Percentiles rank a stretch among this genome's conserved stretches.
Evolutionary conservation across 2,113 vertebrate genomes (phyloP).

Genomic region (Genyomyrus donnyi): DNA sequence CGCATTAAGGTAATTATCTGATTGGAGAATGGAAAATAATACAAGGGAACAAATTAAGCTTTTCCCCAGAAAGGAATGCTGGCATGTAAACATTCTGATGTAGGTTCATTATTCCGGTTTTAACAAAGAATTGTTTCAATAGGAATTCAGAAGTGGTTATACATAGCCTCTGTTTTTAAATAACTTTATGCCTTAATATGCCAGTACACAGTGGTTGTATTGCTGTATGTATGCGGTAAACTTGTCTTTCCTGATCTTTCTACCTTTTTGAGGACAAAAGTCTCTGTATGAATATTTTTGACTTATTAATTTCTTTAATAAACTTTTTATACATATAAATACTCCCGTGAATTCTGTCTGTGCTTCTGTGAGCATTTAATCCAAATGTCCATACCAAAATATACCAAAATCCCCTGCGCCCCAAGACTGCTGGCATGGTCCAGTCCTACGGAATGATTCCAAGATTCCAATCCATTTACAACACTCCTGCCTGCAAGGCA

Average conservation of each 20-base stretch:
- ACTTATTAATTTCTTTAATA: constrained; percentile 48
- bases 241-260: not conserved
- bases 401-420: not conserved
- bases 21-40: not conserved
- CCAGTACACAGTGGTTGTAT: constrained; percentile 9
- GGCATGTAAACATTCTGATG: not conserved
- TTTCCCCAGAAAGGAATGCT: not conserved
- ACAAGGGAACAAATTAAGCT: not conserved
- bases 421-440: not conserved
- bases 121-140: not conserved
- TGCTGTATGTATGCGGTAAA: constrained; percentile 13
- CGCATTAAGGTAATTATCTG: not conserved
- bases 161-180: not conserved
- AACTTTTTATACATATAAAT: constrained; percentile 42
- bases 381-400: not conserved
- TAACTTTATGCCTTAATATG: constrained; percentile 3
- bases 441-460: not conserved
- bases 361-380: not conserved
- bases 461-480: not conserved
- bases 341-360: not conserved
- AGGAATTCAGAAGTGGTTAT: not conserved
- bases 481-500: not conserved
- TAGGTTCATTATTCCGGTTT: not conserved
- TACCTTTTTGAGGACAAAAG: constrained; percentile 6
- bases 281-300: constrained; percentile 10